These are phyloP conservation scores for Phanerotoma sp. DNA, from an alignment of 2,888 invertebrate genomes.

Conservation along the genomic window DNA sequence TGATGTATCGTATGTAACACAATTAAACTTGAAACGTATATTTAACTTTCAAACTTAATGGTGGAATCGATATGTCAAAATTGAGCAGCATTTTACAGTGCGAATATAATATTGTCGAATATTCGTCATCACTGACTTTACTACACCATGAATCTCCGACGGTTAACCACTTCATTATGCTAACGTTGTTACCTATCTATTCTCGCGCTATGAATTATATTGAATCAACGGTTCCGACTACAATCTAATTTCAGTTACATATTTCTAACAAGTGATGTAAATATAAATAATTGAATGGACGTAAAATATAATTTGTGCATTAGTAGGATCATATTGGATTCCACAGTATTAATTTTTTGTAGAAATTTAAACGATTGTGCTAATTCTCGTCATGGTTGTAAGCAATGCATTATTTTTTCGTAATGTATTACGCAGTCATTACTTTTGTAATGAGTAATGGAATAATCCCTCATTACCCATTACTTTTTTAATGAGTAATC, in stretches of 20 bases:
- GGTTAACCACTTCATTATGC: conserved; percentile 47
- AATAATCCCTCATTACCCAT: too few species aligned
- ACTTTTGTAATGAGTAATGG: too few species aligned
- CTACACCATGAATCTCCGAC: conserved; percentile 39
- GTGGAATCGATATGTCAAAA: conserved; percentile 18
- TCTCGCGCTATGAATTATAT: background rate
- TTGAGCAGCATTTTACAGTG: background rate
- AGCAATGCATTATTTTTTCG: too few species aligned
- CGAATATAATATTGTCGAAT: background rate
- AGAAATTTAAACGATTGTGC: too few species aligned
- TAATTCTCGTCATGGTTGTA: too few species aligned
- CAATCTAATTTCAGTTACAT: background rate
- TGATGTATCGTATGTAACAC: conserved; percentile 30
- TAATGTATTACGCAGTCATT: too few species aligned
- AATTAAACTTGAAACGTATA: conserved; percentile 50
- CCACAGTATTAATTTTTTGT: too few species aligned
- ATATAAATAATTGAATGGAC: too few species aligned
- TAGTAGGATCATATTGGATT: too few species aligned
- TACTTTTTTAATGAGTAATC: too few species aligned
- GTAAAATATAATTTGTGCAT: too few species aligned
- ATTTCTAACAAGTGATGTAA: too few species aligned
- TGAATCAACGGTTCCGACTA: background rate
- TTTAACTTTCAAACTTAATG: conserved; percentile 10
- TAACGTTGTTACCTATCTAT: conserved; percentile 3
- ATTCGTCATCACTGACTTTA: conserved; percentile 34